Base-by-base conservation (phyloP, 2,888 invertebrate genomes). In the Drosophila demipolita region DNA sequence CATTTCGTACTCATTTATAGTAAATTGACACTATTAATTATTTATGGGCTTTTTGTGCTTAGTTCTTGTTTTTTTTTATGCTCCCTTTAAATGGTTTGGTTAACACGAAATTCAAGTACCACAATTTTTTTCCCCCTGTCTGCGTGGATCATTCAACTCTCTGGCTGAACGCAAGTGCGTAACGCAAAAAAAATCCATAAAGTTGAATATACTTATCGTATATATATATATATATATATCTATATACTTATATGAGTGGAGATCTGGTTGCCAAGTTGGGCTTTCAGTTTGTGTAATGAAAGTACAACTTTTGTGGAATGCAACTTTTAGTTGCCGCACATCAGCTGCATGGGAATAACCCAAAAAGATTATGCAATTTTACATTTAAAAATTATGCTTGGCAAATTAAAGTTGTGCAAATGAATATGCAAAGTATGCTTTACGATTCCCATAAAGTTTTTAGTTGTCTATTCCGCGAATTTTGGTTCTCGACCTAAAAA, bases 101-200 rank as follows among this genome's bases (percentile, higher is more conserved):
- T 9, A 54, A 45, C 45, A 26, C 8, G 15, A 23, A 23, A 23
- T 45, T 23, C 4, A 36, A 23, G 23, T 36, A 23, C n/a, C n/a
- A 26, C 3, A 0, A 1, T 38, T 38, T 55, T 32, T 55, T 23
- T 55, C 0, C 5, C 29, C 29, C 38, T 1, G 12, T 2, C 0
- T 29, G 12, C 66, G 64, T 60, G 66, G 38, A 70, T 70, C 60
- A 45, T 68, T 59, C 45, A 38, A 54, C 36, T 60, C 48, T 74
- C 78, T 71, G 81, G 60, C 66, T 40, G 57, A 69, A 52, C 50
- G 71, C 83, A 75, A 86, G 87, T 83, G 88, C 86, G 83, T 88
- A 63, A 68, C 55, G 64, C 66, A 73, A 73, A 61, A 75, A 78
- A 63, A n/a, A 45, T 32, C 15, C 20, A 49, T 32, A 59, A 73